Base-by-base conservation (phyloP, 2,797 vertebrate species). In the Cynodonichthys magdalenae region DNA sequence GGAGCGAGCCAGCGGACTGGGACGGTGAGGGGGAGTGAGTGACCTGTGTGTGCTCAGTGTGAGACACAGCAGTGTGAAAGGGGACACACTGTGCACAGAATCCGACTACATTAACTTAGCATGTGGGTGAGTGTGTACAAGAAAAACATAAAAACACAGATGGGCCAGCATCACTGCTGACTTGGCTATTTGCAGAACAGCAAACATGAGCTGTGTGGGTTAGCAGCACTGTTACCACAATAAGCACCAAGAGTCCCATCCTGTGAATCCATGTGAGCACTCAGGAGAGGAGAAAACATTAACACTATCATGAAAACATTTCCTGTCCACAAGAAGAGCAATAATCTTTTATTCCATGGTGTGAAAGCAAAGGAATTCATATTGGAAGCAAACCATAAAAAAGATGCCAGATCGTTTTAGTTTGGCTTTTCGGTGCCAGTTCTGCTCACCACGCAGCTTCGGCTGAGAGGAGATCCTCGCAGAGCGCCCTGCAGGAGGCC, bases 211-310 rank as follows among this genome's bases (percentile, higher is more conserved):
- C 53, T 60, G 51, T 80, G 80, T 84, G 86, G 86, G 65, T 29
- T 82, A 75, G 81, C 53, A 51, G 78, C 53, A 4, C 14, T 49
- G 80, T 87, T 86, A 76, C 82, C 77, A 85, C 70, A 88, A 78
- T 69, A 84, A 63, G 8, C 28, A 61, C 14, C 10, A 39, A 64
- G 53, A 59, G 47, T 42, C 50, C 64, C 42, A 60, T 75, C 63
- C 11, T 52, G 63, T 56, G 77, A 58, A 61, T 50, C 17, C 34
- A 59, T 34, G 47, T 48, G 53, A 55, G 69, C 55, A 36, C 47
- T 63, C 15, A 8, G 20, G 34, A 42, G 61, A 34, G 51, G 36
- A 28, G 47, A 24, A 66, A 46, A 20, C 31, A 59, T 15, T 51
- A 50, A 69, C 19, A 42, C 63, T 68, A 46, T 46, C 61, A 54